Evolutionary conservation across 1,140 invertebrate genomes (phyloP), one percentile per base, ranked within the genome.

Genomic region (Atta colombica): DNA sequence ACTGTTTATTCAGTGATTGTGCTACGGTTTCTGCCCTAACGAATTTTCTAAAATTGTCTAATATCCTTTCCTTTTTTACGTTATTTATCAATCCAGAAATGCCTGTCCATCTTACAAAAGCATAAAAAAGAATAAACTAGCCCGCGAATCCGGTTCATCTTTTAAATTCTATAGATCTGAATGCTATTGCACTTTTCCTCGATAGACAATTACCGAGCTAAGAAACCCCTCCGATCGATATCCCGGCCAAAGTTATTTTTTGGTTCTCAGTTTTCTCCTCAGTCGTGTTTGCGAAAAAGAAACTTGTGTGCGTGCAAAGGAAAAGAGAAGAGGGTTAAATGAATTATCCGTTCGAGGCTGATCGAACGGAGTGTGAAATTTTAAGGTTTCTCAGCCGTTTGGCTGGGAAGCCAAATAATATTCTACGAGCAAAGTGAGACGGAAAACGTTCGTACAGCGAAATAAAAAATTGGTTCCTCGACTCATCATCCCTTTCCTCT

Each of bases 321-420:
- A 60, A 14, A 16, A 16, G 45, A 60, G 25, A 55, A 65, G 66
- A 49, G 55, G 28, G 45, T 12, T 53, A 66, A 61, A 87, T 87
- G 66, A 78, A 91, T 93, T 91, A 93, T 93, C 77, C 85, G 78
- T 45, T 68, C 35, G 77, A 53, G 71, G 51, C 55, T 61, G 85
- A 89, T 92, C 87, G 89, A 65, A 75, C 53, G 78, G 63, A 82
- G 85, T 66, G 65, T 28, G 69, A 28, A 69, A 35, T 93, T 88
- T 65, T 93, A 92, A 87, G 93, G 92, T 93, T 94, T 94, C 93
- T 84, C 21, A 69, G 39, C 81, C 81, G 61, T 68, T 63, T 58
- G 61, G 21, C 65, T 77, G 88, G 78, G 93, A 94, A 94, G 93
- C 93, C 93, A 93, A 82, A 75, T 87, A 81, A 84, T 85, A 90